Evolutionary conservation across 2,113 vertebrate genomes (phyloP).

Genomic region (Cygnus atratus): DNA sequence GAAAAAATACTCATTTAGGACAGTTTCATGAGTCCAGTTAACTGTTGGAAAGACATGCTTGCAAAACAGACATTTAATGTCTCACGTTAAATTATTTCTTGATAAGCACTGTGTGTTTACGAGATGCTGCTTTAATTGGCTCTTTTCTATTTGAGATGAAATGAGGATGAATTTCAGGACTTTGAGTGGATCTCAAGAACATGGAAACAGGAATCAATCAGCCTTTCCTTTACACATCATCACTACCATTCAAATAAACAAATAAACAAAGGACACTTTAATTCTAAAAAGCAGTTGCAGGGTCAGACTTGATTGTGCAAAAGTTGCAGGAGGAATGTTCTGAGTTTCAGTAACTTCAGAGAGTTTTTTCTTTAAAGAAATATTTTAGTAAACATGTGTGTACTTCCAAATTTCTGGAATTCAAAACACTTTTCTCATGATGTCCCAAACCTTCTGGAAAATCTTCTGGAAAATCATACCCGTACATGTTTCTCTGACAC

Average conservation of each 20-base stretch:
- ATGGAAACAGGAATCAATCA: not conserved
- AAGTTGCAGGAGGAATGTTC: not conserved
- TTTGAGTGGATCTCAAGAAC: not conserved
- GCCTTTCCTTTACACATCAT: not conserved
- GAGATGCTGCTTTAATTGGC: not conserved
- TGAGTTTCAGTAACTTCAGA: not conserved
- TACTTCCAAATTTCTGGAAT: not conserved
- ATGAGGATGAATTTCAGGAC: not conserved
- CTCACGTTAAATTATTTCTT: not conserved
- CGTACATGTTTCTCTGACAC: not conserved
- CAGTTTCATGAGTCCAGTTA: not conserved
- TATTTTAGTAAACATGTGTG: not conserved
- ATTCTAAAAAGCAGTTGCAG: not conserved
- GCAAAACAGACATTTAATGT: not conserved
- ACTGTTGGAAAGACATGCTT: not conserved
- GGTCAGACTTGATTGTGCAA: not conserved
- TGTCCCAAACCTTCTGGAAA: not conserved
- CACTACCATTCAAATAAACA: not conserved
- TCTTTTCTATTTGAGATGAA: not conserved
- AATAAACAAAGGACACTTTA: not conserved
- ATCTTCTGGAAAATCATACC: not conserved
- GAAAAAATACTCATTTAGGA: not conserved
- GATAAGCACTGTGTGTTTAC: not conserved
- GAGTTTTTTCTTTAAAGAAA: no score
- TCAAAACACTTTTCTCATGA: not conserved